Conservation (phyloP, 2,888 invertebrate species). For the Xylota sylvarum region DNA sequence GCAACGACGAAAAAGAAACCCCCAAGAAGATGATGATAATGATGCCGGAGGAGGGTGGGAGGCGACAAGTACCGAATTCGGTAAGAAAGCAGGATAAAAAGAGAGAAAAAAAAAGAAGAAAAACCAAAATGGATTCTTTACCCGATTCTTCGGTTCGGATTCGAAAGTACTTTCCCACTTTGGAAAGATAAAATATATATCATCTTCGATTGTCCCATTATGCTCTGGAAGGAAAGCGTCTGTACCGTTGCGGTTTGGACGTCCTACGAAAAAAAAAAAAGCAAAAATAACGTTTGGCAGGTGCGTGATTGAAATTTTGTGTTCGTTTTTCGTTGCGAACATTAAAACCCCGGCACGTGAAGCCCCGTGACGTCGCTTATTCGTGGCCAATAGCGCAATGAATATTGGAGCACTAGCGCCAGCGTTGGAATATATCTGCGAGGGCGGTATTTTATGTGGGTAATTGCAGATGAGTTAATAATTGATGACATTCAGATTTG, state of each 20-base stretch:
- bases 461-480: constrained; percentile 63
- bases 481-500: constrained; percentile 67
- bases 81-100: constrained; percentile 9
- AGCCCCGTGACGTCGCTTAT: constrained; percentile 4
- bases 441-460: constrained; percentile 28
- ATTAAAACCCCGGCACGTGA: constrained; percentile 33
- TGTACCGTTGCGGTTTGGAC: constrained; percentile 9
- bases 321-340: constrained; percentile 26
- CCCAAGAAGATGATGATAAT: background rate
- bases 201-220: constrained; percentile 35
- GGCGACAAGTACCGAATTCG: background rate
- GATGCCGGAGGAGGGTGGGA: background rate
- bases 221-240: background rate
- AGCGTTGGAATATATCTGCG: background rate
- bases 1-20: background rate
- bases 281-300: constrained; percentile 42
- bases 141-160: background rate
- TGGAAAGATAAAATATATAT: constrained; percentile 35
- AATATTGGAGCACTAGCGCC: background rate
- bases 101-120: too few species aligned
- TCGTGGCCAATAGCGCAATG: background rate
- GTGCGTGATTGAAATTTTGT: constrained; percentile 60
- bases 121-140: constrained; percentile 15
- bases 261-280: background rate
- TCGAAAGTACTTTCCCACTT: constrained; percentile 35